These are phyloP conservation scores for Zosterops hypoxanthus DNA, from an alignment of 2,113 vertebrate genomes.

Conservation along the genomic window DNA sequence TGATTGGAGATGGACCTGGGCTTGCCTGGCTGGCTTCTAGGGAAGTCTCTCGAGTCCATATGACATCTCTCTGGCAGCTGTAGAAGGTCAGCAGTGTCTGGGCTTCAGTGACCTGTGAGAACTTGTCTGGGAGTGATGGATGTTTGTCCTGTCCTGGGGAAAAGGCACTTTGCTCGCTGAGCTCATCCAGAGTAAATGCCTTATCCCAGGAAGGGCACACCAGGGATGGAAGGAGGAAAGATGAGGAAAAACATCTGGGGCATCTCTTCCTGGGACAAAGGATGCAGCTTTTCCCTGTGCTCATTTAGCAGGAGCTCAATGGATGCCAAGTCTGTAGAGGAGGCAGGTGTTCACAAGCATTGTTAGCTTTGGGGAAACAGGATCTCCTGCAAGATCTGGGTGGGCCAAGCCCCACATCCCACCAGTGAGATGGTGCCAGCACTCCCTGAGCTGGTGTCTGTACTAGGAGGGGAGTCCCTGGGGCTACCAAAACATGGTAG, in stretches of 20 bases:
- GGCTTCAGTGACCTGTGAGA: neutral
- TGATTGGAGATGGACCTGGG: neutral
- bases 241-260: neutral
- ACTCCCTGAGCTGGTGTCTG: neutral
- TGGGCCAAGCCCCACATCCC: neutral
- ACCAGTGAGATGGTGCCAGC: neutral
- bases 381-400: neutral
- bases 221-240: neutral
- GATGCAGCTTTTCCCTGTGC: neutral
- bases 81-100: neutral
- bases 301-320: neutral
- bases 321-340: neutral
- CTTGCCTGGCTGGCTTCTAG: fast-evolving
- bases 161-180: neutral
- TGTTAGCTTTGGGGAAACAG: neutral
- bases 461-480: neutral
- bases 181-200: fast-evolving
- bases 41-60: neutral
- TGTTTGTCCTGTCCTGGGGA: neutral
- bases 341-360: neutral
- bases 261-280: neutral
- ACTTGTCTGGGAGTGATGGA: neutral
- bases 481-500: fast-evolving
- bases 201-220: fast-evolving
- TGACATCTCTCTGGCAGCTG: neutral